Evolutionary conservation across 92 coral and sea anemone species (phyloP).

Genomic region (Bergia sp.): DNA sequence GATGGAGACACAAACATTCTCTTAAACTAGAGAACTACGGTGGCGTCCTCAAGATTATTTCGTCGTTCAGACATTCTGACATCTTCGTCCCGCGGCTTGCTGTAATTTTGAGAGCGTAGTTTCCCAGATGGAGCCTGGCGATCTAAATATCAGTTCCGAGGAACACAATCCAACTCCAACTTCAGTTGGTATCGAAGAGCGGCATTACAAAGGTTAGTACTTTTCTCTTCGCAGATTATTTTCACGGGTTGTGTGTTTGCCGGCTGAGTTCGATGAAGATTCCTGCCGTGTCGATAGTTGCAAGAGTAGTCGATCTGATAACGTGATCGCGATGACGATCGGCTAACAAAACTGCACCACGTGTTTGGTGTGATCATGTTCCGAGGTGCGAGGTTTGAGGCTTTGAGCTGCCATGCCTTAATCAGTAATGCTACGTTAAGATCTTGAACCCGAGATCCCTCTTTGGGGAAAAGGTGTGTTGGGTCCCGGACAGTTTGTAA

Average conservation of each 20-base stretch:
- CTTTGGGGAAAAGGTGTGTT: background rate
- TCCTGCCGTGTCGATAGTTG: background rate
- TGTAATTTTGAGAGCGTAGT: too few relatives aligned
- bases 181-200: background rate
- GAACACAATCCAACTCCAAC: background rate
- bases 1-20: background rate
- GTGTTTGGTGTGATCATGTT: background rate
- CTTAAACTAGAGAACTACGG: background rate
- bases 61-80: background rate
- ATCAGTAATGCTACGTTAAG: background rate
- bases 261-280: background rate
- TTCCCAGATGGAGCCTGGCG: background rate
- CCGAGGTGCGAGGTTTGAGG: background rate
- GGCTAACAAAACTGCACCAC: background rate
- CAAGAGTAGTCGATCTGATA: background rate
- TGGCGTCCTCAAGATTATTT: background rate
- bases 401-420: background rate
- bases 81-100: background rate
- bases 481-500: background rate
- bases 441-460: background rate
- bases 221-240: background rate
- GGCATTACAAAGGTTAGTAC: conserved; percentile 4
- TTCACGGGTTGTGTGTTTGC: background rate
- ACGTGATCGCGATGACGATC: background rate
- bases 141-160: background rate